phyloP scores from a whole-genome alignment of 2,113 vertebrate species.

The Atrichornis clamosus region DNA sequence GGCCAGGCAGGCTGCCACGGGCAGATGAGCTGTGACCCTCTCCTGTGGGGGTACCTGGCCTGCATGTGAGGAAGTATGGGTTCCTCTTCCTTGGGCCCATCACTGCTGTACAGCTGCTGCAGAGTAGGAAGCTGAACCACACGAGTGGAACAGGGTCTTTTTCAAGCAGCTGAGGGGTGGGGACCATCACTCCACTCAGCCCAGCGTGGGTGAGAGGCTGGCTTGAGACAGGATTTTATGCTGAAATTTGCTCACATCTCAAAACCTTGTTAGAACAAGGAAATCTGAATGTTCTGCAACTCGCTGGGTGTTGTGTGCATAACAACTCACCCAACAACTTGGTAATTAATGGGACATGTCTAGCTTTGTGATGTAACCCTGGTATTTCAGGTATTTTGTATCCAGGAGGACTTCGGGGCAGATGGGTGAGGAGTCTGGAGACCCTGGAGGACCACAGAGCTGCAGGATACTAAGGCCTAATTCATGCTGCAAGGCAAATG shows the following conservation, averaged over 20 bases:
- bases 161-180: background rate
- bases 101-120: background rate
- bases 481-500: background rate
- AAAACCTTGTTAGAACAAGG: background rate
- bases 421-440: background rate
- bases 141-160: background rate
- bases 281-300: background rate
- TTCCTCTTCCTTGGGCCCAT: background rate
- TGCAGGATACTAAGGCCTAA: background rate
- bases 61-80: fast-evolving
- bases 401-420: background rate
- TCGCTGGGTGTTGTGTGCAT: background rate
- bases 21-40: slow-evolving; percentile 2
- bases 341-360: background rate
- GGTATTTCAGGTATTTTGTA: background rate
- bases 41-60: background rate
- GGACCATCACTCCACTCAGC: background rate
- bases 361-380: background rate
- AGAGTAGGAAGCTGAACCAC: background rate
- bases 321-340: background rate
- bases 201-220: background rate
- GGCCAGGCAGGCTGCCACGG: background rate
- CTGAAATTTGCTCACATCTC: background rate
- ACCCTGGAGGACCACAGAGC: background rate
- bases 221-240: background rate